Evolutionary conservation across 1,140 invertebrate species (phyloP).

Genomic region (Ceratosolen fusciceps): DNA sequence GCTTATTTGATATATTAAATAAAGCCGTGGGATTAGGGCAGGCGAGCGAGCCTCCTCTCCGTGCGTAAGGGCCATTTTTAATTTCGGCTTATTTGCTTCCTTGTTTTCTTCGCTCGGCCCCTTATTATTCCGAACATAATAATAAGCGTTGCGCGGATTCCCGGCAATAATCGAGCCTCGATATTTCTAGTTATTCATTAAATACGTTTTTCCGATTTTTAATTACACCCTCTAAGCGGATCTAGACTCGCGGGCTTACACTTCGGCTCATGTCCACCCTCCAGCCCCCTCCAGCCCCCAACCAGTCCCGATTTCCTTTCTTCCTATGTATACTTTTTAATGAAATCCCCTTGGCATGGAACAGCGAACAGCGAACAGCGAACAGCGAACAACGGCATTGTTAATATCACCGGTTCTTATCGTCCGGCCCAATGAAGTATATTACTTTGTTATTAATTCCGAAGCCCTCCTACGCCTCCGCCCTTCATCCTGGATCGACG

Average conservation of each 20-base stretch:
- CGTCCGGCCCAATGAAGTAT: slow-evolving; percentile 66
- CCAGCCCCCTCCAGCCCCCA: slow-evolving; percentile 50
- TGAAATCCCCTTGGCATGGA: slow-evolving; percentile 64
- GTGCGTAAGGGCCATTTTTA: slow-evolving; percentile 26
- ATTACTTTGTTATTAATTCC: slow-evolving; percentile 70
- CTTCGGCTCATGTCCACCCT: slow-evolving; percentile 51
- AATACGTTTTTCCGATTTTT: slow-evolving; percentile 69
- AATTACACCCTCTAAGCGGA: slow-evolving; percentile 70
- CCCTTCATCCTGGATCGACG: no score
- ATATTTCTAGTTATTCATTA: slow-evolving; percentile 66
- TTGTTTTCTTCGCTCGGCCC: background rate
- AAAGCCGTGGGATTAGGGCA: background rate
- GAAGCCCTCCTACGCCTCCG: slow-evolving; percentile 51
- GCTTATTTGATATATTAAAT: slow-evolving; percentile 10
- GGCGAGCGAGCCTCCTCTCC: background rate
- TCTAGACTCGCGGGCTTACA: slow-evolving; percentile 58
- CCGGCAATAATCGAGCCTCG: slow-evolving; percentile 58
- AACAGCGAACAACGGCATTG: slow-evolving; percentile 64
- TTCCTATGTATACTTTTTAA: slow-evolving; percentile 64
- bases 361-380: slow-evolving; percentile 59
- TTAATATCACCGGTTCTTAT: slow-evolving; percentile 67
- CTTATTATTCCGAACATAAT: no score
- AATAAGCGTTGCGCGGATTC: slow-evolving; percentile 54
- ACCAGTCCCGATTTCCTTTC: slow-evolving; percentile 52
- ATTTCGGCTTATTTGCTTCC: slow-evolving; percentile 40